phyloP scores from a whole-genome alignment of 2,113 vertebrate species.

The Sturnus vulgaris region DNA sequence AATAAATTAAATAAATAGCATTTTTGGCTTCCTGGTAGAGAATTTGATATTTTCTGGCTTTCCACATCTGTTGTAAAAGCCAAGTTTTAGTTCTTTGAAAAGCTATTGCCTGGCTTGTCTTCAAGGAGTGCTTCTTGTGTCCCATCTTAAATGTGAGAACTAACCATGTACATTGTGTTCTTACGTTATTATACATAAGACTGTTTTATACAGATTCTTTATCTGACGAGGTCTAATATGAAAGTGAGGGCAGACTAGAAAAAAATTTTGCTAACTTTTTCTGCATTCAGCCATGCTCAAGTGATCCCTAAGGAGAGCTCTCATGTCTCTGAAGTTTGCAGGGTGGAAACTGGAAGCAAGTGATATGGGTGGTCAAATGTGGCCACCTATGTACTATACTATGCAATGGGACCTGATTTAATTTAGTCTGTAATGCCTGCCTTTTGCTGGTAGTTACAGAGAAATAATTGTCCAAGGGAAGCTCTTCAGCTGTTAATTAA shows the following conservation, averaged over 20 bases:
- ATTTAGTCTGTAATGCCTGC: background rate
- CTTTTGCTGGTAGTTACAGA: background rate
- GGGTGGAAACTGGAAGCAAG: background rate
- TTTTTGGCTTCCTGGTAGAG: slow-evolving; percentile 36
- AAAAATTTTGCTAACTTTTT: background rate
- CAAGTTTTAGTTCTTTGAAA: slow-evolving; percentile 51
- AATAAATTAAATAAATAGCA: slow-evolving; percentile 52
- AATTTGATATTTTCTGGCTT: slow-evolving; percentile 46
- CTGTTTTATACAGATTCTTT: background rate
- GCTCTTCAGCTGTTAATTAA: background rate
- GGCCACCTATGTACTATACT: fast-evolving
- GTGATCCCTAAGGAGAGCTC: background rate
- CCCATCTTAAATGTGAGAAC: slow-evolving; percentile 21
- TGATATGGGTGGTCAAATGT: background rate
- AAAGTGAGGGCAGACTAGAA: background rate
- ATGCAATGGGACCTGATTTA: background rate
- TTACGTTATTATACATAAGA: background rate
- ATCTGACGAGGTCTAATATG: background rate
- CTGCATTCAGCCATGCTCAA: background rate
- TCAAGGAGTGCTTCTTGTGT: slow-evolving; percentile 30
- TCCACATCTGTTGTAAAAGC: background rate
- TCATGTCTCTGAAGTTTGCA: background rate
- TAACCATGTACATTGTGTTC: background rate
- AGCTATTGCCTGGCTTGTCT: slow-evolving; percentile 32
- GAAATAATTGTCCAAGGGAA: background rate